Conservation (phyloP, 2,113 vertebrate genomes). For the Sclerurus mexicanus region DNA sequence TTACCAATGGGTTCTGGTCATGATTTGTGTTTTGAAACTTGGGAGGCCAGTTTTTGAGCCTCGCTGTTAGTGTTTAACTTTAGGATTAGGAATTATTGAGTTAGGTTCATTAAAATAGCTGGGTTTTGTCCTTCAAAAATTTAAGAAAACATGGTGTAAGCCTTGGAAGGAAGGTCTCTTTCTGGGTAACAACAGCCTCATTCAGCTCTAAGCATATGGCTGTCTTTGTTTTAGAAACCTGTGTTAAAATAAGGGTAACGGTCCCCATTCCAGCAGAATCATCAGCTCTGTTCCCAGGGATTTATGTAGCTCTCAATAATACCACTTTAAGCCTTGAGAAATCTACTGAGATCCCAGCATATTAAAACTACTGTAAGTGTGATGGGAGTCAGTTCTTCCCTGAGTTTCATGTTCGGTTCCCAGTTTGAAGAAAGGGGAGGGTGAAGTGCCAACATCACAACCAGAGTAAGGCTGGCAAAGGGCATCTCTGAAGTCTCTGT, state of each 20-base stretch:
- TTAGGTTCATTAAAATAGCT: constrained; percentile 71
- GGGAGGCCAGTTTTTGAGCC: constrained; percentile 58
- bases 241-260: constrained; percentile 23
- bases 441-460: background rate
- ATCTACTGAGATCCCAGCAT: background rate
- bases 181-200: constrained; percentile 53
- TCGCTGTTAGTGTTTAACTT: constrained; percentile 65
- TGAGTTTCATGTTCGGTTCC: background rate
- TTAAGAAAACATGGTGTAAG: constrained; percentile 64
- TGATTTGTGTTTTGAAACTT: constrained; percentile 67
- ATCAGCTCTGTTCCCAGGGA: constrained; percentile 41
- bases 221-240: constrained; percentile 52
- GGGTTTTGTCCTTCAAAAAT: constrained; percentile 57
- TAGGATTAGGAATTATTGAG: constrained; percentile 72
- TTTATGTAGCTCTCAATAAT: background rate
- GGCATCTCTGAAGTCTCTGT: background rate
- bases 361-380: constrained; percentile 10
- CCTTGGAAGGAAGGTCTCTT: constrained; percentile 20
- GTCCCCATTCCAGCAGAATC: constrained; percentile 3
- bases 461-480: background rate
- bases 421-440: background rate
- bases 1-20: constrained; percentile 65
- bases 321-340: constrained; percentile 3
- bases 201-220: constrained; percentile 55
- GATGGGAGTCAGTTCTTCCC: background rate